phyloP scores from a whole-genome alignment of 2,888 invertebrate genomes.

The Trachelus tabidus region DNA sequence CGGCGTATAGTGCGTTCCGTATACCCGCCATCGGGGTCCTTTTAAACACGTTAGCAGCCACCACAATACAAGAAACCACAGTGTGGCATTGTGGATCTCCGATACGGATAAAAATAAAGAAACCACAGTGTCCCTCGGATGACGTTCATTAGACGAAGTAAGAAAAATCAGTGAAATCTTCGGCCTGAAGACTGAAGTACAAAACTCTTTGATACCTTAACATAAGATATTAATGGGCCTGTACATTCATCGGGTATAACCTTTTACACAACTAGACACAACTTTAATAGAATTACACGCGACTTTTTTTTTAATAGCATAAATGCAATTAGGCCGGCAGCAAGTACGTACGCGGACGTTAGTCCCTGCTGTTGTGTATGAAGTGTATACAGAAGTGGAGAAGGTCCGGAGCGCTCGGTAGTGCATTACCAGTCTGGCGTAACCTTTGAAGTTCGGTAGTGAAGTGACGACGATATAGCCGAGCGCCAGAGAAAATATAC shows the following conservation, averaged over 20 bases:
- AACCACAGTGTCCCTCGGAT: background rate
- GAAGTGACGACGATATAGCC: conserved; percentile 17
- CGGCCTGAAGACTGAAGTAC: background rate
- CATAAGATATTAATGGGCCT: background rate
- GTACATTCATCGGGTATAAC: background rate
- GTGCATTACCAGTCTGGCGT: conserved; percentile 18
- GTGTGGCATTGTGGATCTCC: background rate
- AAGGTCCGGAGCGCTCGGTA: conserved; percentile 1
- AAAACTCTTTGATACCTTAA: background rate
- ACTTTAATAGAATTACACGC: background rate
- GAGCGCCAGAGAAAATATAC: conserved; percentile 20
- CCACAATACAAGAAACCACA: background rate
- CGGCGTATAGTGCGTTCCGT: background rate
- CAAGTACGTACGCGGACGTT: background rate
- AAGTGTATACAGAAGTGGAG: background rate
- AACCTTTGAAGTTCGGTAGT: conserved; percentile 18
- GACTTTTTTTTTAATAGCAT: background rate
- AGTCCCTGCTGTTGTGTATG: background rate
- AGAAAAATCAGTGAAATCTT: background rate
- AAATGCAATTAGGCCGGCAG: background rate
- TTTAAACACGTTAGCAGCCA: background rate
- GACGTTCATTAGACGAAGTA: background rate
- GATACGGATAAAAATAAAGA: background rate
- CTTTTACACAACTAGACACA: background rate
- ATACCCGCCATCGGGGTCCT: background rate